Evolutionary conservation across 2,113 vertebrate species (phyloP).

Genomic region (Crotalus helleri): DNA sequence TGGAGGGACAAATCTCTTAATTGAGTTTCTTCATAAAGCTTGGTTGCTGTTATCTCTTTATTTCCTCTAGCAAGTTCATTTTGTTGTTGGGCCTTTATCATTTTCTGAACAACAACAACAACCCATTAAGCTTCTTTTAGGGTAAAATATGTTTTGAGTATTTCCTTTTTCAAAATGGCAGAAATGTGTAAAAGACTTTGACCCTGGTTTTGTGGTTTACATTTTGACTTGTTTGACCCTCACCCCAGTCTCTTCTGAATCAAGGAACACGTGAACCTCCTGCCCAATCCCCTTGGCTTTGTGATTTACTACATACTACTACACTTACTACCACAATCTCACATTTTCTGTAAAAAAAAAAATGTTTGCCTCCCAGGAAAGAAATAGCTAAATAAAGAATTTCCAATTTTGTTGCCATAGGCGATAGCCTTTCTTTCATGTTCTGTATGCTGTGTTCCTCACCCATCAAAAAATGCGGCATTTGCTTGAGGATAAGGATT

Average conservation of each 20-base stretch:
- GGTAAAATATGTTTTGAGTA: background rate
- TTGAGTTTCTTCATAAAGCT: background rate
- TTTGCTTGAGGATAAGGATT: no score
- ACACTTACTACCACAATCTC: background rate
- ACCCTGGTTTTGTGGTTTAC: no score
- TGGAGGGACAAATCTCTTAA: background rate
- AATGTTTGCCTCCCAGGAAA: background rate
- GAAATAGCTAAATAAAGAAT: background rate
- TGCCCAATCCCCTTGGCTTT: background rate
- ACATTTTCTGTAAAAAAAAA: background rate
- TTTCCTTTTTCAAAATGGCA: background rate
- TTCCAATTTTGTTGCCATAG: background rate
- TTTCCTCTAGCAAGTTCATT: background rate
- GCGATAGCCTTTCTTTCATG: background rate
- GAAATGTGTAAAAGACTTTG: background rate
- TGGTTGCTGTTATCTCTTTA: background rate
- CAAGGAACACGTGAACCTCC: no score
- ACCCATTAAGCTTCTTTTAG: background rate
- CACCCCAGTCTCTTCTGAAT: no score
- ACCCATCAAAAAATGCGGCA: background rate
- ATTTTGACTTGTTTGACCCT: no score
- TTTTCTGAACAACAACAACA: background rate
- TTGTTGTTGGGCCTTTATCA: background rate
- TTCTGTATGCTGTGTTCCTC: background rate
- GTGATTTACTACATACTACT: background rate